Base-by-base conservation (phyloP, 2,797 vertebrate species). In the Stomatorhinus walkeri region DNA sequence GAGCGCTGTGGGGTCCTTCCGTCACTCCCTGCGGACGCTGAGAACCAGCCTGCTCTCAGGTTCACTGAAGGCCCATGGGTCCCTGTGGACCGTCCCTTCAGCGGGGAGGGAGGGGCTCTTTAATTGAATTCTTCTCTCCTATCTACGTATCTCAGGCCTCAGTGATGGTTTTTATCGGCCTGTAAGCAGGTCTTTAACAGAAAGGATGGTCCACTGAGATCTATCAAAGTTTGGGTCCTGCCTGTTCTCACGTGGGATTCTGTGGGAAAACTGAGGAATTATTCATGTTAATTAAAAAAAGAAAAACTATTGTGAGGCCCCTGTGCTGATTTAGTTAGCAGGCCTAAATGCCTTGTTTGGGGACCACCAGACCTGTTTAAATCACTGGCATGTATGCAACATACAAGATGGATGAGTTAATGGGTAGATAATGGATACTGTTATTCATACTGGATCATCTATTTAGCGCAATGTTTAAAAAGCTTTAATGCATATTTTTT, bases 261-360 rank as follows among this genome's bases (percentile, higher is more conserved):
- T 89, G 88, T 92, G 92, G 91, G 92, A 90, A 92, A 92, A 90
- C 89, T 85, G 88, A 40, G 83, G 59, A 88, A 85, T 87, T 89
- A 89, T 59, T 52, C 51, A 87, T 89, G 89, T 92, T 92, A 92
- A 92, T 93, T 93, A 91, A 92, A 92, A 92, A 90, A 87, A 90
- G 90, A 89, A 90, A 91, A 87, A 89, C 88, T 90, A 88, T 79
- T 49, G 90, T 89, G 90, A 91, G 88, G 86, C 72, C 88, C 88
- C 68, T 79, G 43, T 46, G 9, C 28, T 76, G 84, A 76, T 87
- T 87, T 52, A 54, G 36, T 54, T n/a, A 24, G 32, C 64, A 72
- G 16, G 88, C 89, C 76, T 86, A 90, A 89, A 72, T 81, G 32
- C 87, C 87, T 87, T 64, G 87, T 88, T 90, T 91, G 89, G 19